These are phyloP conservation scores for Dolichomitus sp. DNA, from an alignment of 2,888 invertebrate species.

Conservation along the genomic window DNA sequence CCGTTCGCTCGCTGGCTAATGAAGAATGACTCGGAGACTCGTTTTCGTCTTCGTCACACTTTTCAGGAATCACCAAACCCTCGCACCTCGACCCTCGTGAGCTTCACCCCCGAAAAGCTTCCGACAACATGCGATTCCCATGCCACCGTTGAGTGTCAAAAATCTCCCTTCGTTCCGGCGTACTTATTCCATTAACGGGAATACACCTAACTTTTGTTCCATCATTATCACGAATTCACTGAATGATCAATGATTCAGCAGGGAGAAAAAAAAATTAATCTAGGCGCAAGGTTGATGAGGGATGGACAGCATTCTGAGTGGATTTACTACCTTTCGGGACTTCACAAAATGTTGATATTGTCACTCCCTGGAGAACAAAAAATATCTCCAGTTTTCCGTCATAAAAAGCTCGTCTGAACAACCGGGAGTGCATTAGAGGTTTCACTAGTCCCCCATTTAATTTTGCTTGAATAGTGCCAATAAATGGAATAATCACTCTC, in stretches of 20 bases:
- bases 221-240: constrained; percentile 47
- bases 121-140: constrained; percentile 60
- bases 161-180: constrained; percentile 37
- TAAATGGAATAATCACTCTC: background rate
- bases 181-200: constrained; percentile 63
- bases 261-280: constrained; percentile 1
- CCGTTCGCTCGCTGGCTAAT: constrained; percentile 66
- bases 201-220: constrained; percentile 49
- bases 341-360: too few relatives aligned
- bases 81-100: constrained; percentile 33
- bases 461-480: background rate
- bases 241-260: constrained; percentile 33
- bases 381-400: background rate
- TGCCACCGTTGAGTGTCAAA: constrained; percentile 52
- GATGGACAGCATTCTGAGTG: background rate
- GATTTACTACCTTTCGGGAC: background rate
- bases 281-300: background rate
- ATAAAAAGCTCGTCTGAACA: background rate
- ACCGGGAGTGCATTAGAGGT: too few relatives aligned
- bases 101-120: constrained; percentile 18
- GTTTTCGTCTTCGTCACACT: constrained; percentile 48
- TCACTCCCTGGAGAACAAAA: too few relatives aligned
- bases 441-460: too few relatives aligned
- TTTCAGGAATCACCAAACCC: constrained; percentile 61
- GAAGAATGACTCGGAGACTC: constrained; percentile 70